Conservation (phyloP, 2,113 vertebrate genomes). For the Hippoglossus stenolepis region DNA sequence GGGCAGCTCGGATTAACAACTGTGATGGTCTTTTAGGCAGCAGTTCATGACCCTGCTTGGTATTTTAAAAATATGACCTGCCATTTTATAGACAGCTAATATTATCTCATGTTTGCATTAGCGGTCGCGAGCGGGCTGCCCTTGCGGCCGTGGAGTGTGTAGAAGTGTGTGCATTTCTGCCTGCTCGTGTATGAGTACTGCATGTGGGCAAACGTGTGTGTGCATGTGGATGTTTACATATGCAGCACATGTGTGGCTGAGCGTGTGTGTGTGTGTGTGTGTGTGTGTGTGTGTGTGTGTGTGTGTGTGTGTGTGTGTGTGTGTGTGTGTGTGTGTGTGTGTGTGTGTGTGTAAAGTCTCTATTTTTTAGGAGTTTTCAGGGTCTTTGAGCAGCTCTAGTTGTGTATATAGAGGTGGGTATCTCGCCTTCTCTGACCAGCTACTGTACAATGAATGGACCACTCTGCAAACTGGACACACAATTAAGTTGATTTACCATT, state of each 20-base stretch:
- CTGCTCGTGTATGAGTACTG: conserved; percentile 3
- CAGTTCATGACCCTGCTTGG: conserved; percentile 70
- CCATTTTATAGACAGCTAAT: conserved; percentile 71
- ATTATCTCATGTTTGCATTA: conserved; percentile 70
- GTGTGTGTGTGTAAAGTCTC: conserved; percentile 1
- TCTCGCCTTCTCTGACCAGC: conserved; percentile 35
- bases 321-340: too few relatives aligned
- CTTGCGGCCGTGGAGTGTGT: conserved; percentile 34
- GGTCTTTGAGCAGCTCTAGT: conserved; percentile 26
- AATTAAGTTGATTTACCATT: not conserved
- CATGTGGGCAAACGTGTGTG: not conserved
- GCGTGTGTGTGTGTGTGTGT: too few relatives aligned
- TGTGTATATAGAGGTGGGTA: conserved; percentile 25
- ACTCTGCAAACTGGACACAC: not conserved
- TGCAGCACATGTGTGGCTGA: not conserved
- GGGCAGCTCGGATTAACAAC: conserved; percentile 56
- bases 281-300: too few relatives aligned
- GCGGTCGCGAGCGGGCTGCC: conserved; percentile 48
- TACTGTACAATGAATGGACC: not conserved
- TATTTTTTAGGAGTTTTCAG: conserved; percentile 40
- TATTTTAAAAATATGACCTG: conserved; percentile 73
- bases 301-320: too few relatives aligned
- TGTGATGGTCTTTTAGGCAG: conserved; percentile 66
- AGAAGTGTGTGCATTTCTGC: conserved; percentile 28
- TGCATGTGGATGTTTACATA: conserved; percentile 35